Evolutionary conservation across 2,888 invertebrate genomes (phyloP).

Genomic region (Cheilosia impressa): DNA sequence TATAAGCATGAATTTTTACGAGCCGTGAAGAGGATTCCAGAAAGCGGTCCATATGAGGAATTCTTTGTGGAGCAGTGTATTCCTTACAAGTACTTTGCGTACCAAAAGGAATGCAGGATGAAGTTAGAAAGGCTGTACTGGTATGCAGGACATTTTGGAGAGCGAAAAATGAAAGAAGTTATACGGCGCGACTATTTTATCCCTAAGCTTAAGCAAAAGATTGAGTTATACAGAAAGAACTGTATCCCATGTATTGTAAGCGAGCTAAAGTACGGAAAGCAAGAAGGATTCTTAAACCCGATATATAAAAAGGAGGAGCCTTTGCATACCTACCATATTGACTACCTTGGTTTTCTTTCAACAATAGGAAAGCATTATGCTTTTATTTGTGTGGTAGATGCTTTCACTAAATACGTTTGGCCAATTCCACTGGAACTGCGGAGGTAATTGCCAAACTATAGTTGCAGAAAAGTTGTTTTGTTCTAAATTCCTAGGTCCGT

Average conservation of each 20-base stretch:
- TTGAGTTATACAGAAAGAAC: neutral
- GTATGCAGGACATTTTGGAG: constrained; percentile 10
- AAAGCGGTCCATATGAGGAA: neutral
- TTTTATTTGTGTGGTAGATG: constrained; percentile 14
- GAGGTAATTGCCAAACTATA: constrained; percentile 1
- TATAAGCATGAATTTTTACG: neutral
- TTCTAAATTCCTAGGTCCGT: too few species aligned
- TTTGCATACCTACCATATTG: constrained; percentile 3
- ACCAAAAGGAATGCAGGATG: constrained; percentile 1
- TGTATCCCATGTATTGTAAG: constrained; percentile 23
- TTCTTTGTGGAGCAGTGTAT: neutral
- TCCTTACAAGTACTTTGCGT: neutral
- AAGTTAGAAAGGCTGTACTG: neutral
- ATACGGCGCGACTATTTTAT: constrained; percentile 14
- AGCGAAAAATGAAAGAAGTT: constrained; percentile 23
- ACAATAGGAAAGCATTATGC: neutral
- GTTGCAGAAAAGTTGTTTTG: neutral
- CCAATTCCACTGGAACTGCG: neutral
- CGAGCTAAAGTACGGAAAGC: constrained; percentile 1
- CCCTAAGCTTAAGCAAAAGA: constrained; percentile 2
- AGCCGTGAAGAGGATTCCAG: neutral
- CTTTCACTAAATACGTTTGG: constrained; percentile 35
- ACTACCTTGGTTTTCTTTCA: neutral
- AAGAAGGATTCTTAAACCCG: constrained; percentile 2
- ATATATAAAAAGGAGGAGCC: constrained; percentile 3